Evolutionary conservation across 2,888 invertebrate species (phyloP).

Genomic region (Archaeoteleia sp.): DNA sequence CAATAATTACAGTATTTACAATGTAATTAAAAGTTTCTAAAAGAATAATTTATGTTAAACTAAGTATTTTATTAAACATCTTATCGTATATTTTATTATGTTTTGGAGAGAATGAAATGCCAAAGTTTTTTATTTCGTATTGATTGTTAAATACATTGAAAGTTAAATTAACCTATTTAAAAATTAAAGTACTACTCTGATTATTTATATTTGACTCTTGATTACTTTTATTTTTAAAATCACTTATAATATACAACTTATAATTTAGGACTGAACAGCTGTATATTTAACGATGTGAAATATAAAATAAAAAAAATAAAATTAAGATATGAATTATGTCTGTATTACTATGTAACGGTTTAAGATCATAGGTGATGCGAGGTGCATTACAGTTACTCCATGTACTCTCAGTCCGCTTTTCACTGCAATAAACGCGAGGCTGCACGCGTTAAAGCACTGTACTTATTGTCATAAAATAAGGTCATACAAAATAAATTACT

Average conservation of each 20-base stretch:
- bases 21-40: too few relatives aligned
- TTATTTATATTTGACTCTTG: too few relatives aligned
- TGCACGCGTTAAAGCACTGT: slow-evolving; percentile 30
- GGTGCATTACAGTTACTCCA: slow-evolving; percentile 68
- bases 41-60: too few relatives aligned
- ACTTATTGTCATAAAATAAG: slow-evolving; percentile 41
- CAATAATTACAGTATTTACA: too few relatives aligned
- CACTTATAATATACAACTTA: background rate
- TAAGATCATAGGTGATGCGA: slow-evolving; percentile 70
- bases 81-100: too few relatives aligned
- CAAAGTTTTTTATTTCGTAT: too few relatives aligned
- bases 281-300: slow-evolving; percentile 4
- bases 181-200: too few relatives aligned
- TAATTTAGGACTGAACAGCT: slow-evolving; percentile 2
- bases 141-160: too few relatives aligned
- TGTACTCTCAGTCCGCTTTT: slow-evolving; percentile 49
- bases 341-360: slow-evolving; percentile 67
- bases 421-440: slow-evolving; percentile 44
- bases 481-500: slow-evolving; percentile 24
- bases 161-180: too few relatives aligned
- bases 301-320: slow-evolving; percentile 11
- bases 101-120: too few relatives aligned
- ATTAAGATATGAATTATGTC: slow-evolving; percentile 37
- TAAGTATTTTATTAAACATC: too few relatives aligned
- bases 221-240: background rate